phyloP scores from a whole-genome alignment of 2,797 vertebrate species.

The Enteromius unitaeniatus region DNA sequence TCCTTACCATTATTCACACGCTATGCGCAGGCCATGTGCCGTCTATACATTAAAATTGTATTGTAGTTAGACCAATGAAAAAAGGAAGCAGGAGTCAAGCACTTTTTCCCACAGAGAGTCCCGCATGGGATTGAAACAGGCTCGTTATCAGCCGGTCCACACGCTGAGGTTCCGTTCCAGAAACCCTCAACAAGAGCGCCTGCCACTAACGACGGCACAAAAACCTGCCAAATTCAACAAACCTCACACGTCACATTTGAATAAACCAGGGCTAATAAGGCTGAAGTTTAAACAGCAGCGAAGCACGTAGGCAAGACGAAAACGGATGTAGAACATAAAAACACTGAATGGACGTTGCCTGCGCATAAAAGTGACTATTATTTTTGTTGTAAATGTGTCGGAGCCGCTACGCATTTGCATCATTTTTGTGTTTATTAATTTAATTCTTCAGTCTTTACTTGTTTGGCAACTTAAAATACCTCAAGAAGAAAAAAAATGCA shows the following conservation, averaged over 20 bases:
- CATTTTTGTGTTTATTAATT: background rate
- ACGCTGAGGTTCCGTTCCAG: conserved; percentile 35
- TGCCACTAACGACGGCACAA: conserved; percentile 36
- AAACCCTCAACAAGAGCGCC: conserved; percentile 31
- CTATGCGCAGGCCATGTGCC: conserved; percentile 10
- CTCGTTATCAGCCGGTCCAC: conserved; percentile 51
- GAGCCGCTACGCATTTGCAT: background rate
- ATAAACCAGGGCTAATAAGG: background rate
- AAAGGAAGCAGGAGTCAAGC: conserved; percentile 59
- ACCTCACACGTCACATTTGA: background rate
- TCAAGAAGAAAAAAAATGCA: background rate
- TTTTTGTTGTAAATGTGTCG: background rate
- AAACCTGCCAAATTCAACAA: conserved; percentile 27
- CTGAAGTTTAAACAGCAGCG: background rate
- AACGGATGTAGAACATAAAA: background rate
- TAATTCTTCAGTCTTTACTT: background rate
- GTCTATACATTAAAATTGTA: conserved; percentile 50
- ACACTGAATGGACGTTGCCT: too few relatives aligned
- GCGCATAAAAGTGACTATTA: background rate
- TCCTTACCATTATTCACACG: conserved; percentile 53
- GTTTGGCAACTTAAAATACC: background rate
- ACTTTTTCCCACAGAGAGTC: conserved; percentile 53
- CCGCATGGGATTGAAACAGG: conserved; percentile 59
- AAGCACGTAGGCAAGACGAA: background rate
- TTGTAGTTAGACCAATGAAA: conserved; percentile 47